phyloP scores from a whole-genome alignment of 37 sponge, comb jelly and placozoan genomes.

The Mnemiopsis leidyi region DNA sequence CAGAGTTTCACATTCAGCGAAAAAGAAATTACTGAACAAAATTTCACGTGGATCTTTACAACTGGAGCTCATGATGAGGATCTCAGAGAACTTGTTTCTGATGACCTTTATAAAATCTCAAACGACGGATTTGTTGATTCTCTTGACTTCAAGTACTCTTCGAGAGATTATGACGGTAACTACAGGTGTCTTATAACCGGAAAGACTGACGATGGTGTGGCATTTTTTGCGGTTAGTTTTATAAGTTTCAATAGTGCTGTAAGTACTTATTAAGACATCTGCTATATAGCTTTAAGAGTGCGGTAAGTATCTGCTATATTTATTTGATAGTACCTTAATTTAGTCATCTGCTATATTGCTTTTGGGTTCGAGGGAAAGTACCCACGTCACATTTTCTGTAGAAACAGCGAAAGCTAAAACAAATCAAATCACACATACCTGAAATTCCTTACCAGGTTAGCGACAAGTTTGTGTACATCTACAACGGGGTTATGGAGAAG shows the following conservation, averaged over 20 bases:
- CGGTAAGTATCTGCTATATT: too few species aligned
- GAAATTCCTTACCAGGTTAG: too few species aligned
- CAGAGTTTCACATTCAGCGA: neutral
- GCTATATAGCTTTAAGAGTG: too few species aligned
- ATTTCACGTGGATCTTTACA: neutral
- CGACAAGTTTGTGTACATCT: conserved; percentile 48
- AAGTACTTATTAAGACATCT: too few species aligned
- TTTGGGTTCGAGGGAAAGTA: too few species aligned
- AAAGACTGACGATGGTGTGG: neutral
- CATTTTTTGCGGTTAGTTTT: neutral
- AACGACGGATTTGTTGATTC: neutral
- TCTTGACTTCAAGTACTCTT: neutral
- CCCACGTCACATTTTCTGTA: too few species aligned
- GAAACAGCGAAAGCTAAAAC: too few species aligned
- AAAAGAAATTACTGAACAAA: neutral
- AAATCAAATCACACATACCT: too few species aligned
- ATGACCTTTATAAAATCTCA: neutral
- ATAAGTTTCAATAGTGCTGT: neutral
- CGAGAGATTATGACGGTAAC: conserved; percentile 3
- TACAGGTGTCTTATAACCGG: neutral
- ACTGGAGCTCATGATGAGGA: neutral
- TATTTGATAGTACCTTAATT: too few species aligned
- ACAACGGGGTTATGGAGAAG: neutral
- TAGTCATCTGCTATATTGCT: too few species aligned
- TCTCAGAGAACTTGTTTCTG: neutral